phyloP scores from a whole-genome alignment of 1,140 invertebrate species.

The Thrips palmi region DNA sequence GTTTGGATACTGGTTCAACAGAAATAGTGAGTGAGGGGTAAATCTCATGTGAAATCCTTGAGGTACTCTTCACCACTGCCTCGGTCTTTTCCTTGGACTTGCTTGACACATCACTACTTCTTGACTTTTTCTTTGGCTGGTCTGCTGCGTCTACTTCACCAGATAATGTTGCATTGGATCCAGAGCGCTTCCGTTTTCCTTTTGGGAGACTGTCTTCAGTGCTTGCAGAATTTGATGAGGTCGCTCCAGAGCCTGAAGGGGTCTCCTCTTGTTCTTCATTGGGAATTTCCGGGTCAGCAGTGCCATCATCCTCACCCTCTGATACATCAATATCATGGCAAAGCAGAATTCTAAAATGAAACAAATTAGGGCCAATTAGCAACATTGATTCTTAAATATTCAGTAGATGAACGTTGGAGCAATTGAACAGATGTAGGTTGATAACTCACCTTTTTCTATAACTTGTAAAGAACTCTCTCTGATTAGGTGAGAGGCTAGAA shows the following conservation, averaged over 20 bases:
- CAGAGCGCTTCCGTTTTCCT: too few species aligned
- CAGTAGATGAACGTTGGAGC: too few species aligned
- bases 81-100: too few species aligned
- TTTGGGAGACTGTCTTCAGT: too few species aligned
- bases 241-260: not conserved
- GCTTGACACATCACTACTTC: too few species aligned
- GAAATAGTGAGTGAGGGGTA: too few species aligned
- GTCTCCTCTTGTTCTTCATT: slow-evolving; percentile 1
- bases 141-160: not conserved
- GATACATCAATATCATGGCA: slow-evolving; percentile 46
- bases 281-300: not conserved
- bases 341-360: slow-evolving; percentile 37
- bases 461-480: slow-evolving; percentile 37
- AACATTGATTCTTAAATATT: too few species aligned
- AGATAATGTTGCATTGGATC: not conserved
- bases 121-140: not conserved
- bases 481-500: slow-evolving; percentile 29
- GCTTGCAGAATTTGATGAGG: too few species aligned
- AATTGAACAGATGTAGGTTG: too few species aligned
- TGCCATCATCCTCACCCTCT: slow-evolving; percentile 33
- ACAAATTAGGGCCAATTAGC: slow-evolving; percentile 6
- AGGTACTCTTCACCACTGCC: too few species aligned
- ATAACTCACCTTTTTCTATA: slow-evolving; percentile 42
- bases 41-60: too few species aligned
- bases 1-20: too few species aligned